Conservation (phyloP, 2,888 invertebrate genomes). For the Latrodectus hesperus region DNA sequence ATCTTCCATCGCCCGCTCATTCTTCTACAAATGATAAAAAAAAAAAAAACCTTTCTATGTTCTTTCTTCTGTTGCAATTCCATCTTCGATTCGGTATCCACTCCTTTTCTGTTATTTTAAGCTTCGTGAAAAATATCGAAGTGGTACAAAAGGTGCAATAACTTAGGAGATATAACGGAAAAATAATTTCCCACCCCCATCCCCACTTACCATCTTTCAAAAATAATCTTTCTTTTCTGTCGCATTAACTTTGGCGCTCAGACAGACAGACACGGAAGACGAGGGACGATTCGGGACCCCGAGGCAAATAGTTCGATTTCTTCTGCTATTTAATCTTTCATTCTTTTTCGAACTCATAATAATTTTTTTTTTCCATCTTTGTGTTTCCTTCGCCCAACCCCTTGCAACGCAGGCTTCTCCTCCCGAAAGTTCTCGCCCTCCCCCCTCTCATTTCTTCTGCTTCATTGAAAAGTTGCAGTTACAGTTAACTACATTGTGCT, state of each 20-base stretch:
- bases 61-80: too few relatives aligned
- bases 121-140: not conserved
- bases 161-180: conserved; percentile 37
- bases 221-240: conserved; percentile 51
- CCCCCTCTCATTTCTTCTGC: conserved; percentile 12
- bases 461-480: conserved; percentile 42
- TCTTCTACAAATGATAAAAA: too few relatives aligned
- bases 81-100: too few relatives aligned
- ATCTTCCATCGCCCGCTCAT: too few relatives aligned
- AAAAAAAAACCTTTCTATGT: too few relatives aligned
- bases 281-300: not conserved
- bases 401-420: not conserved
- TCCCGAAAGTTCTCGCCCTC: not conserved
- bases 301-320: conserved; percentile 56
- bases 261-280: too few relatives aligned
- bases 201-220: conserved; percentile 10
- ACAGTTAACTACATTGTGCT: conserved; percentile 32
- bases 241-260: conserved; percentile 39
- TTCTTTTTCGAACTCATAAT: conserved; percentile 34
- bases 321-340: conserved; percentile 28
- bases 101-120: too few relatives aligned
- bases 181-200: conserved; percentile 31
- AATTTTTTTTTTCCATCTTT: conserved; percentile 27
- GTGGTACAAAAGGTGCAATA: conserved; percentile 34
- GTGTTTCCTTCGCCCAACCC: conserved; percentile 10